Evolutionary conservation across 53 echinoderm and acorn worm genomes (phyloP), one percentile per base, ranked within the genome.

Genomic region (Patiria pectinifera): DNA sequence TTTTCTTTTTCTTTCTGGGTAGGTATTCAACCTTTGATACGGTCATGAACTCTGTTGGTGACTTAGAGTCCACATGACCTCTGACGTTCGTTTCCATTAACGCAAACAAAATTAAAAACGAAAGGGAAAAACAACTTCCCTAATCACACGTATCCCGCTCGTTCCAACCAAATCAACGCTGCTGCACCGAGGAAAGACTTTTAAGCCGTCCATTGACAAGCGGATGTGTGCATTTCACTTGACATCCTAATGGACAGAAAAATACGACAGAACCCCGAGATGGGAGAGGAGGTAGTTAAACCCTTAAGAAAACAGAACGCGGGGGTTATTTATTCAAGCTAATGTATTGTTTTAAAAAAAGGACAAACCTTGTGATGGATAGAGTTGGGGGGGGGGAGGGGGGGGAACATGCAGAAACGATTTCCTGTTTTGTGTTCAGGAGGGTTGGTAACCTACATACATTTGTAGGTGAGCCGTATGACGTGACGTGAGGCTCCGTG

Each of bases 341-440:
- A 76, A 72, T 86, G 86, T 70, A 74, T 86, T 72, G n/a, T 87
- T 43, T 45, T 13, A 35, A 12, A 45, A 62, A 6, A 3, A n/a
- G 48, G 14, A 48, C 66, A 21, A 48, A 16, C 86, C 88, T 13
- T 23, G 77, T 63, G 88, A 78, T 78, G 77, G 78, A 78, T 62
- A 10, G 78, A 78, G 19, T 6, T 11, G 15, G 15, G 11, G 45
- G 18, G 48, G 46, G 19, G 53, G 69, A 19, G 48, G 48, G 53
- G 69, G n/a, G 48, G 3, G 62, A 35, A 62, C 88, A 88, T 78
- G 88, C 88, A 44, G 78, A 88, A 77, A 15, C 78, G 24, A 88
- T 88, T 88, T 88, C 88, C 88, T 88, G 88, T 88, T 88, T 78
- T 88, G 88, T 60, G 61, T 76, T 75, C 19, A n/a, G 69, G 74